Evolutionary conservation across 2,888 invertebrate species (phyloP).

Genomic region (Hydrotaea diabolus): DNA sequence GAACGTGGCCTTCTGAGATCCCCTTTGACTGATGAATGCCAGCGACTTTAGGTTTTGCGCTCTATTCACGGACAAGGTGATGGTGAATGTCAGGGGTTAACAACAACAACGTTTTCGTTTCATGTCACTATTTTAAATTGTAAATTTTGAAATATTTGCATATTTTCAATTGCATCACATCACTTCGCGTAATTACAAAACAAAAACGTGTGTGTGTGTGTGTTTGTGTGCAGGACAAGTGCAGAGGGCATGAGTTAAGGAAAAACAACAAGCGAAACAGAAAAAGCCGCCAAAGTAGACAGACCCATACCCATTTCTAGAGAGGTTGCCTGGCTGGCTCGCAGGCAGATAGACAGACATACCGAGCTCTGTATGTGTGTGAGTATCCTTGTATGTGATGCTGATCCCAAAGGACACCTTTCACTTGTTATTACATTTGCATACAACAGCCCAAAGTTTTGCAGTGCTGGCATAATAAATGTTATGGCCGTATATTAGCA

Average conservation of each 20-base stretch:
- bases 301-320: background rate
- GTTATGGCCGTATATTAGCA: conserved; percentile 34
- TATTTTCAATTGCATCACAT: conserved; percentile 38
- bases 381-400: background rate
- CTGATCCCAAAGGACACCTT: conserved; percentile 66
- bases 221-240: no score
- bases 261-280: background rate
- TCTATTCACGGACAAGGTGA: no score
- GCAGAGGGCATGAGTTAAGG: background rate
- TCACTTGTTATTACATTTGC: conserved; percentile 66
- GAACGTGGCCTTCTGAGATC: background rate
- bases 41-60: no score
- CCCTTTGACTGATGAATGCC: background rate
- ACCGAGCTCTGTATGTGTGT: background rate
- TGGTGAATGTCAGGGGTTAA: background rate
- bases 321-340: no score
- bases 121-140: conserved; percentile 33
- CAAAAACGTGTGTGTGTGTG: conserved; percentile 15
- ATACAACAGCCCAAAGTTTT: conserved; percentile 32
- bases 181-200: conserved; percentile 37
- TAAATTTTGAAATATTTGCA: conserved; percentile 38
- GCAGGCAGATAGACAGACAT: background rate
- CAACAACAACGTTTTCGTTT: background rate
- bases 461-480: conserved; percentile 17
- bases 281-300: background rate